These are phyloP conservation scores for Cheilosia scutellata DNA, from an alignment of 2,888 invertebrate species.

Conservation along the genomic window DNA sequence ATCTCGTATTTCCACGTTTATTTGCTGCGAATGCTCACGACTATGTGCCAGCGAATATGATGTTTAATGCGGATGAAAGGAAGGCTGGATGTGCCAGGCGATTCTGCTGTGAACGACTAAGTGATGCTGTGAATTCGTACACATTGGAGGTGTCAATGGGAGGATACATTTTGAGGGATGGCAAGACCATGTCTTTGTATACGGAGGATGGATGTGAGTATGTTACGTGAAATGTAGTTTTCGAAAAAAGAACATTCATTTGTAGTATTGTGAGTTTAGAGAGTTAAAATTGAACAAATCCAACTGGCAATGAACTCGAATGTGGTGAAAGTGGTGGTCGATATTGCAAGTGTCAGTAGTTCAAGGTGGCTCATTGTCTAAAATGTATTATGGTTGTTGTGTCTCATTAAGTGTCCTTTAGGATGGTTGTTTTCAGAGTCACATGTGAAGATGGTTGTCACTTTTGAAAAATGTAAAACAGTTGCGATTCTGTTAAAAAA, in stretches of 20 bases:
- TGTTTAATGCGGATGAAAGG: slow-evolving; percentile 95
- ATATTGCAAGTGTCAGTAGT: not conserved
- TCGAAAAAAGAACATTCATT: not conserved
- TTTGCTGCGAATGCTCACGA: slow-evolving; percentile 95
- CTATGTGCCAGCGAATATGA: slow-evolving; percentile 92
- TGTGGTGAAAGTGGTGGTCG: not conserved
- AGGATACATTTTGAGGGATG: slow-evolving; percentile 91
- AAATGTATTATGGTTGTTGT: too few relatives aligned
- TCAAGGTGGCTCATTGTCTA: too few relatives aligned
- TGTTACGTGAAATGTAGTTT: slow-evolving; percentile 77
- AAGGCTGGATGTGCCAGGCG: slow-evolving; percentile 95
- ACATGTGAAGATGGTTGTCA: too few relatives aligned
- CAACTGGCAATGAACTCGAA: not conserved
- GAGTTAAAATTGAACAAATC: not conserved
- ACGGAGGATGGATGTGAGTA: slow-evolving; percentile 98
- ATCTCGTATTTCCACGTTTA: slow-evolving; percentile 97
- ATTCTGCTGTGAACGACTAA: slow-evolving; percentile 90
- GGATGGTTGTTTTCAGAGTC: too few relatives aligned
- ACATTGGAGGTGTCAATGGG: slow-evolving; percentile 95
- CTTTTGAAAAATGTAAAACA: too few relatives aligned
- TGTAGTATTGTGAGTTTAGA: not conserved
- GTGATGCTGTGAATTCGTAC: slow-evolving; percentile 93
- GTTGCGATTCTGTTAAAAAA: too few relatives aligned
- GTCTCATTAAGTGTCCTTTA: too few relatives aligned
- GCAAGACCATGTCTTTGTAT: slow-evolving; percentile 91